Evolutionary conservation across 1,140 invertebrate genomes (phyloP).

Genomic region (Drosophila dunni): DNA sequence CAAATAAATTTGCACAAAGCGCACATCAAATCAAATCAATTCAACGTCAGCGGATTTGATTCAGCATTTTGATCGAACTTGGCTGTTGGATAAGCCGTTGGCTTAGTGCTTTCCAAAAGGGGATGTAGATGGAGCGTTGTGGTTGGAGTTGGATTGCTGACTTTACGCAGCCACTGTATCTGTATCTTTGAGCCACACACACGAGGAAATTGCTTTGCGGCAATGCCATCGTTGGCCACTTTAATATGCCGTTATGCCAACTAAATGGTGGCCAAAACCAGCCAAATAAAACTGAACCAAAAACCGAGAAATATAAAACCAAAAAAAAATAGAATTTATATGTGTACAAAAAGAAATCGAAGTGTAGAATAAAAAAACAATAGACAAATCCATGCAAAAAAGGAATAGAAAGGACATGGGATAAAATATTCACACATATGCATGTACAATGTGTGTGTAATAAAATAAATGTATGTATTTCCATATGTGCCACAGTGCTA

Average conservation of each 20-base stretch:
- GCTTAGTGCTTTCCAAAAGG: background rate
- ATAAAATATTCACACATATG: slow-evolving; percentile 57
- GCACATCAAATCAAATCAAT: slow-evolving; percentile 78
- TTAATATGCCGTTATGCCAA: slow-evolving; percentile 70
- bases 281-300: slow-evolving; percentile 23
- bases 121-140: background rate
- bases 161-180: background rate
- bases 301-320: slow-evolving; percentile 3
- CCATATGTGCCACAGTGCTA: slow-evolving; percentile 46
- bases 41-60: slow-evolving; percentile 76
- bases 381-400: slow-evolving; percentile 24
- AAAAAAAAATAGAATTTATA: slow-evolving; percentile 10
- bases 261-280: slow-evolving; percentile 34
- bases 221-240: slow-evolving; percentile 48
- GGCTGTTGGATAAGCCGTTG: slow-evolving; percentile 4
- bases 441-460: slow-evolving; percentile 12
- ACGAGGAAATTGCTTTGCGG: slow-evolving; percentile 50
- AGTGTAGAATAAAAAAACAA: slow-evolving; percentile 27
- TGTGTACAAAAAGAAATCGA: background rate
- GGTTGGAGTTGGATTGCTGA: background rate
- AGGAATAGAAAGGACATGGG: slow-evolving; percentile 21
- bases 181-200: slow-evolving; percentile 6
- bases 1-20: slow-evolving; percentile 78
- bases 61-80: slow-evolving; percentile 38
- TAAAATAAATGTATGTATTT: slow-evolving; percentile 43